Evolutionary conservation across 2,113 vertebrate species (phyloP), one percentile per base, ranked within the genome.

Genomic region (Xyrauchen texanus): DNA sequence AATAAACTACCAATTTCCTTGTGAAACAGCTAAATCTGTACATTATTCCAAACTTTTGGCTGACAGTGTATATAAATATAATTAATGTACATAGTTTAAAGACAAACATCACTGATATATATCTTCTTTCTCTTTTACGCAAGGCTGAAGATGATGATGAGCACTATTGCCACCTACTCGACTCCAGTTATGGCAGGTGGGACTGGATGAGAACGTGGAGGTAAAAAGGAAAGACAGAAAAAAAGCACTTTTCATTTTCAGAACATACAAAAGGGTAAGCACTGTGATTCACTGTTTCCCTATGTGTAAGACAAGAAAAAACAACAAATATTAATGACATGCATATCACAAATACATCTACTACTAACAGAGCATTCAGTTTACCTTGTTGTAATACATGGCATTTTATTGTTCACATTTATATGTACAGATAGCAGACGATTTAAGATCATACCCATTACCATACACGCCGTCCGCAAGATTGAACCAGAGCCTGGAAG

Each of bases 111-210:
- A 63, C 49, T 1, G 15, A 21, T 61, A 4, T 66, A 46, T 68
- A 53, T 45, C 58, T 21, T 86, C 1, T 10, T n/a, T 7, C 85
- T 62, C 84, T 64, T 8, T 72, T 77, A 6, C 85, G 58, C 9
- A 45, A 94, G 92, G 85, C 86, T 74, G 68, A 83, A 88, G 80
- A 92, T 84, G 86, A 94, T 94, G 93, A 87, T 87, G 79, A 89
- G 82, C 81, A 88, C 74, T 62, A 62, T n/a, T 76, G 83, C 83
- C 86, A 87, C 85, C 76, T 81, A 85, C 91, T 92, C 88, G 80
- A 85, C 88, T 61, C 91, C 89, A 87, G 86, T 92, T 80, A 83
- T 87, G 82, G 90, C 91, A 82, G 89, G 93, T 88, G 93, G 93
- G 86, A 92, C 93, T 42, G 93, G 93, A 88, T 94, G 91, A 94